A percentile compares a stretch with the other conserved stretches of the same genome.
Evolutionary conservation across 2,113 vertebrate species (phyloP).

Genomic region (Tursiops truncatus): DNA sequence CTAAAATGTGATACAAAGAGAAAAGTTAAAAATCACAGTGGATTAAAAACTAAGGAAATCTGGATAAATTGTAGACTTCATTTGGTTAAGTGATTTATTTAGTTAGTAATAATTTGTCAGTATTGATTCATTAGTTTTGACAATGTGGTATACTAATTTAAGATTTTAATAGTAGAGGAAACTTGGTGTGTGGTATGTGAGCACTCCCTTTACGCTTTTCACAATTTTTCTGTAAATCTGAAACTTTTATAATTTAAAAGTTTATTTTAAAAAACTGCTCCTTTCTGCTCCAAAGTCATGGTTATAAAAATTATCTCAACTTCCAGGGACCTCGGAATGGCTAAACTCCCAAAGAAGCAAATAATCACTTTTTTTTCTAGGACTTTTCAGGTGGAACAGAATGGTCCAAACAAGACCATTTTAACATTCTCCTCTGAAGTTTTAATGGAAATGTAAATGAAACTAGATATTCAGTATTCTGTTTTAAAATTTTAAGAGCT

Average conservation of each 20-base stretch:
- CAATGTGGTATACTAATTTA: neutral
- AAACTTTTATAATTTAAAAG: neutral
- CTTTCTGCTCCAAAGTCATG: neutral
- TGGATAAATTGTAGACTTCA: neutral
- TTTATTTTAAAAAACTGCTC: neutral
- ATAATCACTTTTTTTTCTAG: neutral
- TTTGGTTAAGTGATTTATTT: neutral
- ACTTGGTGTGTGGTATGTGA: neutral
- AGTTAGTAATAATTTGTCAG: neutral
- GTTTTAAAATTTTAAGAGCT: neutral
- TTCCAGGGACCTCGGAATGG: neutral
- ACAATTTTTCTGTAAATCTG: neutral
- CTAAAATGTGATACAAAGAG: neutral
- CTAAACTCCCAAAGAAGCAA: neutral
- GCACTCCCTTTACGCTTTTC: neutral
- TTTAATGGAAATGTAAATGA: neutral
- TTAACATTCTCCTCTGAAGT: neutral
- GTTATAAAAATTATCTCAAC: neutral
- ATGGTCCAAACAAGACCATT: neutral
- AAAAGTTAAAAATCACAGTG: neutral
- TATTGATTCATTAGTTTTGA: neutral
- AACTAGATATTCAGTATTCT: neutral
- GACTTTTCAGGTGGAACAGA: neutral
- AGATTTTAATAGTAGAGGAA: neutral
- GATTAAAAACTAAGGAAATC: neutral